These are phyloP conservation scores for Augochlora pura DNA, from an alignment of 1,140 invertebrate genomes.

Conservation along the genomic window DNA sequence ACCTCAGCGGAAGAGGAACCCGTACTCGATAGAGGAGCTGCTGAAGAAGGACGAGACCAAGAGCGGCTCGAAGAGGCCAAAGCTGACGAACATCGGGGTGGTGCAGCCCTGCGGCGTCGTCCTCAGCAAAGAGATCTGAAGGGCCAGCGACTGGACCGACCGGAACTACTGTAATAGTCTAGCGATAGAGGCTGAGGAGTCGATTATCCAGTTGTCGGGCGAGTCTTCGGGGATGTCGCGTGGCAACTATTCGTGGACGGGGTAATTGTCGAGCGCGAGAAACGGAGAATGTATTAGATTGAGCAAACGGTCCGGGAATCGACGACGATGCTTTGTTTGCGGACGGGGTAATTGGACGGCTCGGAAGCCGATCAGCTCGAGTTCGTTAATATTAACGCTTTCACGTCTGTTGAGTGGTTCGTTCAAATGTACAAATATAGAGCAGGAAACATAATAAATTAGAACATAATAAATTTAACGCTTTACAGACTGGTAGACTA, in stretches of 20 bases:
- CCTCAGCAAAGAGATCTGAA: conserved; percentile 71
- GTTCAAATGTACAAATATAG: too few species aligned
- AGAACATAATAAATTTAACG: too few species aligned
- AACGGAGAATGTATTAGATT: too few species aligned
- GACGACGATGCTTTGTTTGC: too few species aligned
- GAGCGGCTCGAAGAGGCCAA: conserved; percentile 69
- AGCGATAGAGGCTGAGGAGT: conserved; percentile 27
- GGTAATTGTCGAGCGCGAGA: too few species aligned
- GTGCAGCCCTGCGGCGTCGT: conserved; percentile 78
- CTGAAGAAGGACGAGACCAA: conserved; percentile 88
- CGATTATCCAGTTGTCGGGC: conserved; percentile 12
- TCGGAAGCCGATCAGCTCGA: too few species aligned
- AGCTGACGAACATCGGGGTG: conserved; percentile 69
- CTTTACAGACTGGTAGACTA: too few species aligned
- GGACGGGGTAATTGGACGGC: too few species aligned
- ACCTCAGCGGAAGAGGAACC: conserved; percentile 85
- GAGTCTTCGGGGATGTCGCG: not conserved
- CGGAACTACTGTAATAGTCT: not conserved
- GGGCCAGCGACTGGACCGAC: not conserved
- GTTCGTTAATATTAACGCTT: too few species aligned
- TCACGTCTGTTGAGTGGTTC: too few species aligned
- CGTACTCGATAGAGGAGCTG: conserved; percentile 92
- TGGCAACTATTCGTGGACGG: not conserved
- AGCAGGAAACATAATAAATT: too few species aligned
- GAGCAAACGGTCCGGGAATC: too few species aligned